A percentile compares a stretch with the other conserved stretches of the same genome.
Evolutionary conservation across 2,797 vertebrate species (phyloP).

Genomic region (Sciurus vulgaris): DNA sequence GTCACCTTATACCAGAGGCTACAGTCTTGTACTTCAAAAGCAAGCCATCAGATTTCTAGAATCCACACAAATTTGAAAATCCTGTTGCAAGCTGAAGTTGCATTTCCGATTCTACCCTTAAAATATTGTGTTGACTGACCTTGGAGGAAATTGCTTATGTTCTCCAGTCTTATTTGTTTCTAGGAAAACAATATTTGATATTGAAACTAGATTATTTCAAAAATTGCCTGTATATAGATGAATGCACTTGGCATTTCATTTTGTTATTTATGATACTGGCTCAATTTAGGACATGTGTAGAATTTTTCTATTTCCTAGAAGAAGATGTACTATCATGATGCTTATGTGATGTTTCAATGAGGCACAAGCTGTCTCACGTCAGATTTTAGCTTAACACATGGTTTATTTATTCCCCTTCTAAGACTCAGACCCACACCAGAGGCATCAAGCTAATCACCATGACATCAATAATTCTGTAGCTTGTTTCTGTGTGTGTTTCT

Average conservation of each 20-base stretch:
- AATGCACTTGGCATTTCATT: conserved; percentile 60
- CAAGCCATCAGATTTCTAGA: not conserved
- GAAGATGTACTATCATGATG: conserved; percentile 42
- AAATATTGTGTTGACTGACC: conserved; percentile 54
- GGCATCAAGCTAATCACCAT: not conserved
- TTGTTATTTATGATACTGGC: conserved; percentile 26
- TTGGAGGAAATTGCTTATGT: conserved; percentile 59
- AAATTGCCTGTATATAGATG: conserved; percentile 38
- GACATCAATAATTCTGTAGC: not conserved
- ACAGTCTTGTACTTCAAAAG: not conserved
- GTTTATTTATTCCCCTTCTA: not conserved
- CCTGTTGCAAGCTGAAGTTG: conserved; percentile 48
- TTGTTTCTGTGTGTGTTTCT: not conserved
- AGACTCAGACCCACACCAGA: not conserved
- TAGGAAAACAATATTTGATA: conserved; percentile 41
- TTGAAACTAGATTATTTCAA: conserved; percentile 18
- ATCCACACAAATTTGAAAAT: conserved; percentile 66
- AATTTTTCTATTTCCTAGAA: conserved; percentile 27
- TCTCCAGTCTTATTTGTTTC: conserved; percentile 53
- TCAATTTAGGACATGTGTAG: conserved; percentile 30
- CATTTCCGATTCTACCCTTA: conserved; percentile 48
- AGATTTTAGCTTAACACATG: conserved; percentile 18
- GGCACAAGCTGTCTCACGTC: conserved; percentile 28
- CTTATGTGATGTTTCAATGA: conserved; percentile 22
- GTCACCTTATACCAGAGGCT: not conserved